These are phyloP conservation scores for Diorhabda carinulata DNA, from an alignment of 1,140 invertebrate genomes.

Conservation along the genomic window DNA sequence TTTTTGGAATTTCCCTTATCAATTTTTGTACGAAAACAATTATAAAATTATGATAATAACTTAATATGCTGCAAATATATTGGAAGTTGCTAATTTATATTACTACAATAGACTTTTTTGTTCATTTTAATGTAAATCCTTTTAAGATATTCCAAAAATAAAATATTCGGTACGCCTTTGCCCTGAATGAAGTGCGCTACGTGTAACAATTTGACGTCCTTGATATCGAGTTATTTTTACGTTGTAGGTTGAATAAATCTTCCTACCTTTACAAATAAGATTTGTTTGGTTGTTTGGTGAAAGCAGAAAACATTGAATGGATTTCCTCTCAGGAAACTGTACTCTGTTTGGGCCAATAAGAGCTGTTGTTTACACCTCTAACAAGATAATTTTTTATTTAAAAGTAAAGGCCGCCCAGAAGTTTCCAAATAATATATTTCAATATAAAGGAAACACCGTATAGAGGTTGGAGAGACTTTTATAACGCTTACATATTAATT, in stretches of 20 bases:
- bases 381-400: too few species aligned
- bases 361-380: too few species aligned
- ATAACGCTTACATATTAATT: too few species aligned
- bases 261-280: conserved; percentile 8
- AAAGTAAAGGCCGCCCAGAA: too few species aligned
- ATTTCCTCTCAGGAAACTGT: background rate
- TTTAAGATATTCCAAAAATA: background rate
- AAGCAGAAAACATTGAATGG: background rate
- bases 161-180: background rate
- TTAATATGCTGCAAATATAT: background rate
- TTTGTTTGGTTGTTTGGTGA: background rate
- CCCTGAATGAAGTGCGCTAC: conserved; percentile 1
- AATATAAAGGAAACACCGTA: too few species aligned
- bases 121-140: background rate
- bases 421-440: too few species aligned
- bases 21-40: background rate
- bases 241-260: conserved; percentile 5
- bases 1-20: too few species aligned
- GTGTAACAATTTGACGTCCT: conserved; percentile 19
- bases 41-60: background rate
- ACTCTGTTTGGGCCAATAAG: background rate
- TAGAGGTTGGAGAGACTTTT: too few species aligned
- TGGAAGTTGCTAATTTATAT: background rate
- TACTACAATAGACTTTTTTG: background rate
- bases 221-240: conserved; percentile 11